Evolutionary conservation across 2,113 vertebrate genomes (phyloP).

Genomic region (Synodontis membranacea): DNA sequence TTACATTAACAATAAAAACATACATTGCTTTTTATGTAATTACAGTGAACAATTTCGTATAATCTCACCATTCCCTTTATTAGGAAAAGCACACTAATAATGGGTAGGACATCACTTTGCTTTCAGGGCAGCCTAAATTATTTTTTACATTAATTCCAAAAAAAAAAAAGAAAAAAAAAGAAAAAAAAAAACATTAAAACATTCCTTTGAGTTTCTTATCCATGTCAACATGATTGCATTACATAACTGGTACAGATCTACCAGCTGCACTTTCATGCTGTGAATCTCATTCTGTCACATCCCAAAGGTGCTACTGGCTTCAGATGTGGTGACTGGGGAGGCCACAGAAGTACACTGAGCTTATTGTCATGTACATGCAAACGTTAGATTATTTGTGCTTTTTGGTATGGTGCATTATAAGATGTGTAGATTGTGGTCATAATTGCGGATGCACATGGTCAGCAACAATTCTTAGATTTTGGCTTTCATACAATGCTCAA

Average conservation of each 20-base stretch:
- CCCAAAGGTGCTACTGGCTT: neutral
- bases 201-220: neutral
- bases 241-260: neutral
- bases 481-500: too few relatives aligned
- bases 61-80: neutral
- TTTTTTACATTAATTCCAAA: neutral
- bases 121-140: neutral
- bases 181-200: too few relatives aligned
- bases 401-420: neutral
- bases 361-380: neutral
- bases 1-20: neutral
- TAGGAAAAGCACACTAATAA: neutral
- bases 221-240: neutral
- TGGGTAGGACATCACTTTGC: neutral
- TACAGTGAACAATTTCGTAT: neutral
- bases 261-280: neutral
- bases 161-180: too few relatives aligned
- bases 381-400: neutral
- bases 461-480: too few relatives aligned
- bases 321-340: neutral
- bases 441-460: neutral
- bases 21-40: neutral
- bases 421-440: neutral
- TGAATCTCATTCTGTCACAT: neutral
- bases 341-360: neutral